Percentiles rank a stretch among this genome's conserved stretches.
Conservation (phyloP, 2,113 vertebrate genomes). For the Microcebus griseorufus region DNA sequence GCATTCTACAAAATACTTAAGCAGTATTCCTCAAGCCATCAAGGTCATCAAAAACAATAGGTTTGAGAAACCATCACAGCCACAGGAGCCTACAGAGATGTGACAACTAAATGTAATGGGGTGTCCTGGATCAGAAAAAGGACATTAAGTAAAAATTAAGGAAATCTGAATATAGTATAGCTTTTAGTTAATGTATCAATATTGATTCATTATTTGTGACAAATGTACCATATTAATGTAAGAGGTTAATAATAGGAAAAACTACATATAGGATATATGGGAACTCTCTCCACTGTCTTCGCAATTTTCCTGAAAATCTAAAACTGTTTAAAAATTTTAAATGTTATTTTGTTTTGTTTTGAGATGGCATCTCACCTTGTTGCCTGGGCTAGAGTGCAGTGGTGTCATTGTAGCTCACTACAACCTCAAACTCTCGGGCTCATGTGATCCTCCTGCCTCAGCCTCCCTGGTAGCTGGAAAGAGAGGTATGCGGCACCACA, state of each 20-base stretch:
- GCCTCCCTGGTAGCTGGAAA: too few relatives aligned
- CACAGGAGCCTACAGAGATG: not conserved
- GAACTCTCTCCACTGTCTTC: not conserved
- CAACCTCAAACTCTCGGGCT: too few relatives aligned
- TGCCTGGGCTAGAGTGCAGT: too few relatives aligned
- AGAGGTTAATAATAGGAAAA: not conserved
- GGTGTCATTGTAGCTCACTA: too few relatives aligned
- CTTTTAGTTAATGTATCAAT: not conserved
- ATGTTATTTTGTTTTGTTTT: not conserved
- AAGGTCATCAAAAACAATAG: not conserved
- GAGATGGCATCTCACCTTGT: too few relatives aligned
- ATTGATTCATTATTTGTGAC: not conserved
- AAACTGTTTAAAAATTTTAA: not conserved
- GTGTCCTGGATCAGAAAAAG: not conserved
- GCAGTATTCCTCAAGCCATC: not conserved
- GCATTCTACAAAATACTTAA: not conserved
- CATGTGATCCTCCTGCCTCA: too few relatives aligned
- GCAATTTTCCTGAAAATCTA: not conserved
- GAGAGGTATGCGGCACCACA: too few relatives aligned
- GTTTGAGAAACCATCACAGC: not conserved
- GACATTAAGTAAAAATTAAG: not conserved
- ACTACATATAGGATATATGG: not conserved
- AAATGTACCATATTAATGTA: not conserved
- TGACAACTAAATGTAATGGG: not conserved
- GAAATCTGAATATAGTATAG: not conserved